Base-by-base conservation (phyloP, 2,797 vertebrate species). In the Parotocinclus haroldoi region DNA sequence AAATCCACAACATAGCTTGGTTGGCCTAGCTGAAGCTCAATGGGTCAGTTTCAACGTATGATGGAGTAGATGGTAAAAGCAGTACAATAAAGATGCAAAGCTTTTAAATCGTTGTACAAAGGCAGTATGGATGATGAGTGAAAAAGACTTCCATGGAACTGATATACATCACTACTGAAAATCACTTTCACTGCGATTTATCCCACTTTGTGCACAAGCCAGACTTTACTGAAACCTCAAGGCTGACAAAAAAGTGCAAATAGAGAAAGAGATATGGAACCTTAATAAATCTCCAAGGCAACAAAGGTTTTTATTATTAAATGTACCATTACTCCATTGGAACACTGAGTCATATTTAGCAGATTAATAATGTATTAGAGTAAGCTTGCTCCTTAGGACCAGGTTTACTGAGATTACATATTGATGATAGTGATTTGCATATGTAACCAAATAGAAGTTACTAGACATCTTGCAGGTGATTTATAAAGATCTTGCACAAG, bases 191-290 rank as follows among this genome's bases (percentile, higher is more conserved):
- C 75, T 73, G 63, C 57, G 66, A 69, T 71, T 77, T 73, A 36
- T 67, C 37, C 7, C 44, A 52, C 72, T 64, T 68, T 78, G 52
- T 69, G 67, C 37, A 39, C 38, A 44, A 68, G 39, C 49, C 66
- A 39, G 68, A 69, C 71, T 66, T 79, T 54, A 77, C 78, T 81
- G 74, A 54, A 69, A 77, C 70, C 76, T 74, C 78, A 78, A 80
- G 78, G 75, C 64, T 74, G 61, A 46, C 63, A 46, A 62, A 55
- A 16, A 44, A 62, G 39, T 17, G 55, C 57, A 58, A 75, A 78
- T 57, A 73, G 53, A 63, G 68, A 51, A 48, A 56, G 63, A 66
- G 53, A 71, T 78, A 68, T 67, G 50, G 65, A 76, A 72, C 66
- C 68, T 65, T 70, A 63, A 76, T 68, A 76, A 69, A 72, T 54